Base-by-base conservation (phyloP, 2,797 vertebrate species). In the Acomys russatus region DNA sequence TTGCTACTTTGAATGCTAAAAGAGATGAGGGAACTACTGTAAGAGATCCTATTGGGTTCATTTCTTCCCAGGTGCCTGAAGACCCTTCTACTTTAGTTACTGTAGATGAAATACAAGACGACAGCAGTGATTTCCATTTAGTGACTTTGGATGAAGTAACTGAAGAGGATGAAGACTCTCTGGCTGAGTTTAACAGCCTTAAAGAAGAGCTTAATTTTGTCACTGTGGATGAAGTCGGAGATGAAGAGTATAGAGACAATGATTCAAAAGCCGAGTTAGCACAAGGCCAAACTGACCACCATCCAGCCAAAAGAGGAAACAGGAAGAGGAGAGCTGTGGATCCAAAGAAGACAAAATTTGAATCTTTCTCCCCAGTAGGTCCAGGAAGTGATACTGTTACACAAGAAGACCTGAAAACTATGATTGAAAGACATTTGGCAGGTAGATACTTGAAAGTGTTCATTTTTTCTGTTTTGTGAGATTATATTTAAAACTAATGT, bases 141-240 rank as follows among this genome's bases (percentile, higher is more conserved):
- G 97, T 99, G 90, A 99, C 99, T 1, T 89, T 99, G 97, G 99
- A 99, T 97, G 99, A 99, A 95, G 98, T 99, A 9, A 98, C 98
- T 2, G 99, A 98, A 38, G 98, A 99, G 0, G 99, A 99, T 1
- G 98, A 99, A 5, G 98, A 99, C 15, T 98, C 98, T 30, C 95
- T 98, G 96, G 98, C 98, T 0, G 98, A 99, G 51, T 99, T 99
- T 90, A 98, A 98, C 85, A 96, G 96, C 1, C 97, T 99, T 18
- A 98, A 98, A 78, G 98, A 98, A 94, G 98, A 98, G 0, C 97
- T 98, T 0, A 98, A 98, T 97, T 99, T 99, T 79, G 99, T 99
- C 9, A 99, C 99, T 0, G 99, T 99, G 0, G 99, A 99, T 28
- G 99, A 99, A 97, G 98, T 99, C 7, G 99, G 99, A 44, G 99